These are phyloP conservation scores for Zoanthus solanderi DNA, from an alignment of 92 coral and sea anemone genomes.

Conservation along the genomic window DNA sequence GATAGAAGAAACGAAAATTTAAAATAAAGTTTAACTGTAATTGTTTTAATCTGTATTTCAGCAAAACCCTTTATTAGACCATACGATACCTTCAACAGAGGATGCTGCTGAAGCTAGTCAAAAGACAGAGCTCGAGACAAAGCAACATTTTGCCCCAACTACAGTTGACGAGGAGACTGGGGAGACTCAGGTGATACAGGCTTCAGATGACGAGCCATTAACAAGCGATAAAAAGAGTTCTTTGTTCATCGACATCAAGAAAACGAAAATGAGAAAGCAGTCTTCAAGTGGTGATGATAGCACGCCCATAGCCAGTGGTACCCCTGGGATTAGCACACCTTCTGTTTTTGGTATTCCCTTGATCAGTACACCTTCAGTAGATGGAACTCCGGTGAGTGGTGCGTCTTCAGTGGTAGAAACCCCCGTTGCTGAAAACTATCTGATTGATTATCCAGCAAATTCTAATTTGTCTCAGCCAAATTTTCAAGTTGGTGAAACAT, in stretches of 20 bases:
- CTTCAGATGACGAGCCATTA: not conserved
- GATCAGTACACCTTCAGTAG: not conserved
- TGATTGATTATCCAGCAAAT: not conserved
- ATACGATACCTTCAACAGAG: not conserved
- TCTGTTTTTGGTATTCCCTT: not conserved
- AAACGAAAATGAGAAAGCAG: not conserved
- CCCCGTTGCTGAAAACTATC: not conserved
- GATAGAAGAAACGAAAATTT: too few species aligned
- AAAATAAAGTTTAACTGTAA: too few species aligned
- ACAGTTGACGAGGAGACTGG: slow-evolving; percentile 39
- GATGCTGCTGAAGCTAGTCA: not conserved
- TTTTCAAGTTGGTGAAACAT: not conserved
- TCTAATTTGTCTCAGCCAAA: not conserved
- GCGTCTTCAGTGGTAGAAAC: not conserved
- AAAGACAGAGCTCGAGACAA: not conserved
- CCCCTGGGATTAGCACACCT: slow-evolving; percentile 30
- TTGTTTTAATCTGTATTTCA: not conserved
- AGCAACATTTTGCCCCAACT: not conserved
- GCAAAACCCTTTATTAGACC: not conserved
- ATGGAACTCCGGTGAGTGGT: not conserved
- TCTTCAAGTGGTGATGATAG: slow-evolving; percentile 23
- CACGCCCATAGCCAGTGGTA: slow-evolving; percentile 10
- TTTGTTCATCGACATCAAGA: slow-evolving; percentile 25
- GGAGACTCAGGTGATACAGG: not conserved
- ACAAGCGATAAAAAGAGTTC: not conserved